These are phyloP conservation scores for Bombus waltoni DNA, from an alignment of 1,140 invertebrate species.

Conservation along the genomic window DNA sequence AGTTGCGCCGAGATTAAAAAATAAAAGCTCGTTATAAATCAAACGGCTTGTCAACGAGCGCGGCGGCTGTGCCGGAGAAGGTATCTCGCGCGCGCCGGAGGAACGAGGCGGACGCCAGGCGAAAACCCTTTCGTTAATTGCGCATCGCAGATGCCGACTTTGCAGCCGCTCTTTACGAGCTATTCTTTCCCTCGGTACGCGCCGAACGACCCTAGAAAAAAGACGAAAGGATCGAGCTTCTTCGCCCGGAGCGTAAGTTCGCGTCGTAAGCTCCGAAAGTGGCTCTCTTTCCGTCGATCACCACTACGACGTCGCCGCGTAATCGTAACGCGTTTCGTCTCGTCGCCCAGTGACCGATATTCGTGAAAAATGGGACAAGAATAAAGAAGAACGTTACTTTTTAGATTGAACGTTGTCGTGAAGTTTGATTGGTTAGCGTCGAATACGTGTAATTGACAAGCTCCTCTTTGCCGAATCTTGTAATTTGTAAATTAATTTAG, in stretches of 20 bases:
- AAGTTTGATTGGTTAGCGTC: no score
- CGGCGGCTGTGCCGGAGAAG: conserved; percentile 56
- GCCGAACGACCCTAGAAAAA: conserved; percentile 35
- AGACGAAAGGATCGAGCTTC: conserved; percentile 1
- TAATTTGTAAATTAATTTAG: no score
- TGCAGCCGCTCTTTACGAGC: conserved; percentile 74
- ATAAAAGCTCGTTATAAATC: conserved; percentile 79
- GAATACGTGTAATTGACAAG: no score
- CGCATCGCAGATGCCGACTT: conserved; percentile 79
- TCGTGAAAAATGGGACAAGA: no score
- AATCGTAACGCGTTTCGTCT: conserved; percentile 8
- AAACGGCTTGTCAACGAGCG: conserved; percentile 75
- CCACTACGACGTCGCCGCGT: conserved; percentile 44
- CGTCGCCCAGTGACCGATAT: no score
- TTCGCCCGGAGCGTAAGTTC: background rate
- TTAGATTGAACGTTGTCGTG: no score
- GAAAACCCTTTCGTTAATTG: conserved; percentile 83
- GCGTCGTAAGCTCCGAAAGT: background rate
- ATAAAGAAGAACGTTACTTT: accelerated
- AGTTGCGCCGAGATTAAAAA: conserved; percentile 75
- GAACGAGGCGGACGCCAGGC: conserved; percentile 56
- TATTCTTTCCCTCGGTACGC: conserved; percentile 41
- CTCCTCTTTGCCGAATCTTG: no score
- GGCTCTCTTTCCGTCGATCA: background rate
- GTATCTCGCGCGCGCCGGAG: conserved; percentile 6